Conservation (phyloP, 2,888 invertebrate genomes). For the Sturmia bella region DNA sequence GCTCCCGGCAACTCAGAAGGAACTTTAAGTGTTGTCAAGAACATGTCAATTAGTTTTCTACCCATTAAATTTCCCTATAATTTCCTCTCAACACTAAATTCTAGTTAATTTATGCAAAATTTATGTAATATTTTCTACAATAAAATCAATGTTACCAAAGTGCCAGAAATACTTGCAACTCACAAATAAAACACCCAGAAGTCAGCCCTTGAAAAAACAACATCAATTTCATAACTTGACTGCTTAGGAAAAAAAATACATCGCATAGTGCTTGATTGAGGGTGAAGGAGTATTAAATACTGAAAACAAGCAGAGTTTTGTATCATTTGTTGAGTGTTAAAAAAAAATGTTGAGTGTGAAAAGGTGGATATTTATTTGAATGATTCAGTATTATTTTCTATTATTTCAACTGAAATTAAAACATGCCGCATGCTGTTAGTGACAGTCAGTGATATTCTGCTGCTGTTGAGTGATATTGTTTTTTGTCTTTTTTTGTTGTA, state of each 20-base stretch:
- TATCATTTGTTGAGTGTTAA: conserved; percentile 19
- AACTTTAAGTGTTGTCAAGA: too few species aligned
- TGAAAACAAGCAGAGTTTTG: background rate
- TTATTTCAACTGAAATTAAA: conserved; percentile 58
- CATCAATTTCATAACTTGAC: conserved; percentile 55
- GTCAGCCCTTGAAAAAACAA: background rate
- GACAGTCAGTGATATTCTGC: conserved; percentile 41
- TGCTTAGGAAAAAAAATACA: conserved; percentile 3
- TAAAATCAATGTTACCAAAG: too few species aligned
- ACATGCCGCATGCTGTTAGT: conserved; percentile 42
- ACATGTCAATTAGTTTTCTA: too few species aligned
- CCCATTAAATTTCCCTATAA: too few species aligned
- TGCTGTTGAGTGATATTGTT: conserved; percentile 2
- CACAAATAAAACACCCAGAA: conserved; percentile 31
- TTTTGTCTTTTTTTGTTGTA: background rate
- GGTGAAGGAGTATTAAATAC: conserved; percentile 22
- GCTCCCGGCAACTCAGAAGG: too few species aligned
- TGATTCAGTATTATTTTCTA: conserved; percentile 50
- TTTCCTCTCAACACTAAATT: too few species aligned
- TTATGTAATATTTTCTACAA: too few species aligned
- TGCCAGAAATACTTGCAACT: conserved; percentile 1
- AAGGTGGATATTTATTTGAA: conserved; percentile 49
- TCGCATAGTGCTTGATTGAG: conserved; percentile 12
- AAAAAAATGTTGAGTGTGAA: background rate
- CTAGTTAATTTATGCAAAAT: conserved; percentile 51